Base-by-base conservation (phyloP, 1,140 invertebrate species). In the Bicyclus anynana region DNA sequence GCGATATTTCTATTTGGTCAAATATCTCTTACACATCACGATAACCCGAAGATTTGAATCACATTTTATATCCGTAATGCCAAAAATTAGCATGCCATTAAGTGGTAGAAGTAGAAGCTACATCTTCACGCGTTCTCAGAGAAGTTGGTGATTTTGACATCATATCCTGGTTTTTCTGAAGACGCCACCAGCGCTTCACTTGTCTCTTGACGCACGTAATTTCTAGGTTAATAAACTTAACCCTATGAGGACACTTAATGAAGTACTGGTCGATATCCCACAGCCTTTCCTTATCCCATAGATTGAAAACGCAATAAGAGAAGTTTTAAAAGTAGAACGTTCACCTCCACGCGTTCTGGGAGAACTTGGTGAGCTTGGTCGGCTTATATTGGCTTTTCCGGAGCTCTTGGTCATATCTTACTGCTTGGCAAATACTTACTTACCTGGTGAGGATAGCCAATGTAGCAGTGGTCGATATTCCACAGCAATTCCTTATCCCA, bases 401-500 rank as follows among this genome's bases (percentile, higher is more conserved):
- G n/a, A 92, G 53, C 93, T 91, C 35, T 97, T 91, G 20, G n/a
- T n/a, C n/a, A n/a, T n/a, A n/a, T n/a, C n/a, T n/a, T n/a, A n/a
- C n/a, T n/a, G n/a, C n/a, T n/a, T n/a, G n/a, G n/a, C n/a, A n/a
- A n/a, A n/a, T 2, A 6, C 9, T 80, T 93, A 16, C 72, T 74
- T 51, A 93, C 92, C 87, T 92, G 92, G 81, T 93, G 91, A 1
- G 91, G 91, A 80, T 95, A 95, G 51, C 93, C 93, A 76, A 95
- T 94, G 91, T 97, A 99, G 84, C 97, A 98, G 69, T 96, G 79
- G 44, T 95, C 95, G 44, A 98, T 97, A 74, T 98, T 94, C 95
- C 95, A 98, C 62, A 99, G 90, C 96, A 97, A 99, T 10, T 94
- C 91, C 89, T 99, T 99, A 83, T 97, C 93, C 96, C 96, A 98